Evolutionary conservation across 2,797 vertebrate species (phyloP), one percentile per base, ranked within the genome.

Genomic region (Sebastes steindachneri): DNA sequence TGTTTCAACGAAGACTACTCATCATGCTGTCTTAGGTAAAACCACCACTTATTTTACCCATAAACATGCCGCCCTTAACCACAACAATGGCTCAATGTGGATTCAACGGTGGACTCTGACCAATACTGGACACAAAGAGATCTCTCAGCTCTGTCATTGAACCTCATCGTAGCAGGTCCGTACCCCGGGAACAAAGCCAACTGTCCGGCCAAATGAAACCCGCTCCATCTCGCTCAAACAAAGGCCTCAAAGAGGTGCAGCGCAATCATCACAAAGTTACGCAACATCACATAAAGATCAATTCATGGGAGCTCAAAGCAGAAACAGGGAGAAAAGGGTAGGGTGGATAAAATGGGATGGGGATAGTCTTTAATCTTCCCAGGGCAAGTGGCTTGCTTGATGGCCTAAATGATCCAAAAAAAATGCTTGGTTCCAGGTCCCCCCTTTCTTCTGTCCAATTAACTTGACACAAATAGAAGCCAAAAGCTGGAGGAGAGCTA

Each of bases 161-260:
- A 91, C 87, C 87, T 87, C 86, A 85, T 84, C 83, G 66, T 79
- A 88, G 87, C 91, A 82, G 92, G 74, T 86, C 88, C 10, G 14
- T 25, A 57, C 77, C 77, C 86, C 51, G 69, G 93, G 93, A 94
- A 93, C 88, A 82, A 88, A 86, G 93, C 93, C 92, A 94, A 91
- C 89, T 88, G 91, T 91, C 93, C 55, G 57, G 84, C 86, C 88
- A 71, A 91, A 95, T 94, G 84, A 93, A 90, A 89, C 78, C 73
- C 82, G 83, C 91, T 88, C 87, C 89, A 84, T 92, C 91, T 92
- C 84, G 60, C 77, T 87, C 87, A 79, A 89, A 91, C 91, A 93
- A 91, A 92, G 87, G 55, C 79, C 89, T 92, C 91, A 93, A 88
- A 93, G 85, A 88, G 80, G 70, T 78, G 90, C 88, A 58, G 87